Conservation (phyloP, 23 tunicate genomes). For the Halocynthia aurantium region DNA sequence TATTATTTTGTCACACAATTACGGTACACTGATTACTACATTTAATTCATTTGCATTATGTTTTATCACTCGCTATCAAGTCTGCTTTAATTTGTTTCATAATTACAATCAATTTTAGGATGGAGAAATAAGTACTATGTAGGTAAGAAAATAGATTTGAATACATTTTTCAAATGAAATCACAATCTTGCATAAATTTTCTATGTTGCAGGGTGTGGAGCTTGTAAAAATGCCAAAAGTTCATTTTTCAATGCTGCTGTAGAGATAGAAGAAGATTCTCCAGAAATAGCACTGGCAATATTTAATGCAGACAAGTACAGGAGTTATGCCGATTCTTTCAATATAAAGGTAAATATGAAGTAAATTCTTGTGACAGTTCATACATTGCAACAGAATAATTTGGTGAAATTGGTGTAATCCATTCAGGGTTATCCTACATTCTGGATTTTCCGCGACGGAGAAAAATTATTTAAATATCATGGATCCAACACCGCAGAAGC, state of each 20-base stretch:
- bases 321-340: constrained; percentile 23
- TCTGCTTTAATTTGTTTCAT: neutral
- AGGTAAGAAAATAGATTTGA: neutral
- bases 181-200: neutral
- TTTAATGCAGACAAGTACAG: constrained; percentile 43
- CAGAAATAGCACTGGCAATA: constrained; percentile 48
- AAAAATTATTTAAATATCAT: constrained; percentile 49
- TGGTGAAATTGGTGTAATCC: neutral
- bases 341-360: constrained; percentile 32
- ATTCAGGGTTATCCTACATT: constrained; percentile 84
- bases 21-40: too few species aligned
- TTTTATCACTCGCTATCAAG: too few species aligned
- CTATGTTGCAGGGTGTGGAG: constrained; percentile 62
- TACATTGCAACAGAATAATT: neutral
- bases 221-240: constrained; percentile 68
- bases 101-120: too few species aligned
- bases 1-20: too few species aligned
- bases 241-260: constrained; percentile 70
- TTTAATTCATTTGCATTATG: too few species aligned
- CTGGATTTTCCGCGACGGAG: constrained; percentile 59
- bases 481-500: constrained; percentile 38
- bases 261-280: constrained; percentile 53
- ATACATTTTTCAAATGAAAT: neutral
- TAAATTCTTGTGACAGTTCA: neutral
- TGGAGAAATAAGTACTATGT: neutral